Percentiles rank a stretch among this genome's conserved stretches.
These are phyloP conservation scores for Drosophila tsacasi DNA, from an alignment of 1,140 invertebrate species.

Conservation along the genomic window DNA sequence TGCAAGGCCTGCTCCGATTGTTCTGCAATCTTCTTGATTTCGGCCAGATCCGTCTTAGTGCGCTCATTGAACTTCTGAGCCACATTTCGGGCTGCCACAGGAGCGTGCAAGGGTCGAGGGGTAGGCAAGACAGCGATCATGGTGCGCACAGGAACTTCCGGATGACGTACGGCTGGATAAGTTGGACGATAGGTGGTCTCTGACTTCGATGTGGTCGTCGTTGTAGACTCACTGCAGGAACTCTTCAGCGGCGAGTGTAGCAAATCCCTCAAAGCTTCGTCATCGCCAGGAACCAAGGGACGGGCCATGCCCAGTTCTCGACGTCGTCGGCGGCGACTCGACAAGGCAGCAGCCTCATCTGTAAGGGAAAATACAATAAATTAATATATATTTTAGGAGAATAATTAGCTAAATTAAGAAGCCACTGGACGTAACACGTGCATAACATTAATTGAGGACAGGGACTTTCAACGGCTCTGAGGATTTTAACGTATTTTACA, in stretches of 20 bases:
- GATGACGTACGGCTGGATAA: slow-evolving; percentile 19
- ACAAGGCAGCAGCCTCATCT: slow-evolving; percentile 82
- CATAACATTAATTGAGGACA: slow-evolving; percentile 30
- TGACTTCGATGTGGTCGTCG: slow-evolving; percentile 30
- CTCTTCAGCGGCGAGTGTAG: slow-evolving; percentile 64
- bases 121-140: slow-evolving; percentile 47
- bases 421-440: slow-evolving; percentile 36
- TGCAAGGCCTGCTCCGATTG: slow-evolving; percentile 40
- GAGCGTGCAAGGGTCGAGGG: slow-evolving; percentile 29
- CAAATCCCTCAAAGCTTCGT: slow-evolving; percentile 70
- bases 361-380: slow-evolving; percentile 27
- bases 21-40: slow-evolving; percentile 76
- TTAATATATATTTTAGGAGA: neutral
- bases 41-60: slow-evolving; percentile 76
- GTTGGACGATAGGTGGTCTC: slow-evolving; percentile 35
- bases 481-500: slow-evolving; percentile 68
- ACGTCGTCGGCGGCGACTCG: slow-evolving; percentile 81
- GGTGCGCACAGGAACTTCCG: slow-evolving; percentile 46
- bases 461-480: slow-evolving; percentile 33
- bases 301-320: slow-evolving; percentile 84
- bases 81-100: slow-evolving; percentile 45
- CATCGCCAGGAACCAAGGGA: slow-evolving; percentile 83
- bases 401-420: neutral
- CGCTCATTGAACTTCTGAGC: slow-evolving; percentile 73
- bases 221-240: slow-evolving; percentile 69